Percentiles rank a stretch among this genome's conserved stretches.
Evolutionary conservation across 2,797 vertebrate species (phyloP).

Genomic region (Cheirogaleus major): DNA sequence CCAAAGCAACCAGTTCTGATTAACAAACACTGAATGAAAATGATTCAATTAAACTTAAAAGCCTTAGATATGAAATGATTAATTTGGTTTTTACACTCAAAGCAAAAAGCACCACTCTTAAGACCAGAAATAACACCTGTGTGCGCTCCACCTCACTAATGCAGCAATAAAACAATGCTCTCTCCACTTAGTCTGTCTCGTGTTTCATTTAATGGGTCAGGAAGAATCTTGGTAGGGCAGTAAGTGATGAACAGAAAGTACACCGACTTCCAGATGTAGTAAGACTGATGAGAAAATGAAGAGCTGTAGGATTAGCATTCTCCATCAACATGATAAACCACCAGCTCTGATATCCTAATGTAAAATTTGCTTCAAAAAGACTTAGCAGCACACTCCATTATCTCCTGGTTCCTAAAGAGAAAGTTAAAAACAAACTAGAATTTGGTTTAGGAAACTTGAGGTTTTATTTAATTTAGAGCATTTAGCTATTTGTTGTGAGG

Average conservation of each 20-base stretch:
- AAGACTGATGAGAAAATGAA: conserved; percentile 44
- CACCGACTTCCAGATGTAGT: neutral
- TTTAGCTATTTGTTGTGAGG: conserved; percentile 54
- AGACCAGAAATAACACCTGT: conserved; percentile 23
- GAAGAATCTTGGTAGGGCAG: conserved; percentile 31
- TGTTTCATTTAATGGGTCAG: conserved; percentile 60
- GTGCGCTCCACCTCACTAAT: neutral
- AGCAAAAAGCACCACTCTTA: conserved; percentile 46
- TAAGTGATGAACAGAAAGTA: conserved; percentile 47
- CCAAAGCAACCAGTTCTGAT: conserved; percentile 34
- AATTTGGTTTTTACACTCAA: conserved; percentile 43
- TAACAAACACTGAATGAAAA: conserved; percentile 42
- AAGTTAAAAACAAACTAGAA: conserved; percentile 60
- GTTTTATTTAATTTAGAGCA: conserved; percentile 60
- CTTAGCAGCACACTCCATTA: neutral
- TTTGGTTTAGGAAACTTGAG: conserved; percentile 49
- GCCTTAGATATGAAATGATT: conserved; percentile 28
- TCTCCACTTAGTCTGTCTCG: conserved; percentile 34
- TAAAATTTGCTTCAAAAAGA: conserved; percentile 40
- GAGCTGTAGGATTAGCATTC: conserved; percentile 9
- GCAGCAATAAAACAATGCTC: conserved; percentile 61
- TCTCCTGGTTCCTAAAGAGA: conserved; percentile 8
- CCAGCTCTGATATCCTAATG: neutral
- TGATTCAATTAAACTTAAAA: conserved; percentile 59
- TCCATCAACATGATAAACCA: conserved; percentile 5